Base-by-base conservation (phyloP, 1,140 invertebrate genomes). In the Eueides isabella region DNA sequence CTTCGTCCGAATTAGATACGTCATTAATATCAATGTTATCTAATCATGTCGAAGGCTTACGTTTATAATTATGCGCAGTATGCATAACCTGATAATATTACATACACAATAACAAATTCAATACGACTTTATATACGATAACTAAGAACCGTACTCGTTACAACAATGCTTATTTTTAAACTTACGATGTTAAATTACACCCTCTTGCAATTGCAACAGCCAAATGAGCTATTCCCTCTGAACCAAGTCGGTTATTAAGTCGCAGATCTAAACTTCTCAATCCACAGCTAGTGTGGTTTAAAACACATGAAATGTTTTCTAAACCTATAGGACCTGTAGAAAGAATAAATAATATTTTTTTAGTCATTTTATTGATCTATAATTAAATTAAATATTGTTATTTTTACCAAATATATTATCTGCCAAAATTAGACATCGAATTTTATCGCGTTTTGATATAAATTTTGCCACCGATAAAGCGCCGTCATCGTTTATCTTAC, bases 321-420 rank as follows among this genome's bases (percentile, higher is more conserved):
- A 87, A 85, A 12, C 93, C 93, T 38, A 65, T 2, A 12, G 88
- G 80, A 64, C 92, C 93, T 93, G 66, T 29, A 81, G 9, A 23
- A 55, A 23, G 23, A 9, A 44, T 0, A 19, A 19, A 19, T 48
- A 48, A 19, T 19, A 41, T 9, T 55, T 26, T 23, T 55, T 55
- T 30, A 14, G 14, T 72, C n/a, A n/a, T 72, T 16, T 48, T 31
- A 16, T 65, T 44, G 23, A 35, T 2, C n/a, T 12, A 14, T 26
- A 31, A 23, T 12, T 33, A 16, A 26, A 33, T 3, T 55, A 30
- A 48, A 26, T 0, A 55, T 55, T 55, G 16, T 55, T 48, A 23
- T 26, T 67, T 30, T 72, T 85, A 94, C 94, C 93, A 80, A 94
- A 94, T 65, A 89, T 19, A 80, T 94, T 94, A 75, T 94, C 92